phyloP scores from a whole-genome alignment of 2,113 vertebrate genomes.

The Nesogale talazaci region DNA sequence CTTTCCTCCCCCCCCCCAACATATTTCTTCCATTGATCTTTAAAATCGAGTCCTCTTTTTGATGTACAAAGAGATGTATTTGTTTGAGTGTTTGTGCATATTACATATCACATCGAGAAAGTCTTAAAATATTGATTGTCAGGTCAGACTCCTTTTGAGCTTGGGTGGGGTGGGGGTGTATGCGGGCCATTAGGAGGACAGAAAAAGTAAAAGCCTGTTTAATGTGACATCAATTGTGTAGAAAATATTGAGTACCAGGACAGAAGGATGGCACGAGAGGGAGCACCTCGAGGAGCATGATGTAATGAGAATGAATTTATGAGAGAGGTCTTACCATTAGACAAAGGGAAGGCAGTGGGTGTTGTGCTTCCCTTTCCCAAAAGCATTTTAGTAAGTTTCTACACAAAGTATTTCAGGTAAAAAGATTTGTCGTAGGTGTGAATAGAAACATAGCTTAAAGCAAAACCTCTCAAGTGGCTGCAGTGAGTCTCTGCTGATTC shows the following conservation, averaged over 20 bases:
- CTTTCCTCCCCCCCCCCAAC: not conserved
- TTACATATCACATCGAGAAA: conserved; percentile 48
- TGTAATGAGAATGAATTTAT: conserved; percentile 73
- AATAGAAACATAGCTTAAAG: conserved; percentile 77
- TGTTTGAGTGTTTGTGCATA: conserved; percentile 45
- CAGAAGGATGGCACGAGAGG: conserved; percentile 50
- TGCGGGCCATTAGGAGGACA: conserved; percentile 35
- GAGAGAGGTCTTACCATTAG: conserved; percentile 56
- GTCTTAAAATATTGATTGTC: conserved; percentile 55
- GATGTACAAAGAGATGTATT: conserved; percentile 18
- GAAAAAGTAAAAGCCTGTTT: conserved; percentile 76
- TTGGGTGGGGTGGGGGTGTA: not conserved
- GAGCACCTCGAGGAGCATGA: conserved; percentile 61
- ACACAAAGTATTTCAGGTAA: conserved; percentile 69
- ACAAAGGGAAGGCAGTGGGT: conserved; percentile 52
- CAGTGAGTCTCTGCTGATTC: not conserved
- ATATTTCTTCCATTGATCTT: not conserved
- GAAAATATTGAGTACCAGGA: conserved; percentile 74
- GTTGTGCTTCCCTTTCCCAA: conserved; percentile 8
- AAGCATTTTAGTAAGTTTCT: conserved; percentile 54
- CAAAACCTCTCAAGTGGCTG: conserved; percentile 22
- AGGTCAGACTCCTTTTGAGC: conserved; percentile 22
- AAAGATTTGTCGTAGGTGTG: conserved; percentile 56
- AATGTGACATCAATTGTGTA: conserved; percentile 79
- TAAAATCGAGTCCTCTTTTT: conserved; percentile 16